Percentiles rank a stretch among this genome's conserved stretches.
Conservation (phyloP, 2,888 invertebrate genomes). For the Rhagium mordax region DNA sequence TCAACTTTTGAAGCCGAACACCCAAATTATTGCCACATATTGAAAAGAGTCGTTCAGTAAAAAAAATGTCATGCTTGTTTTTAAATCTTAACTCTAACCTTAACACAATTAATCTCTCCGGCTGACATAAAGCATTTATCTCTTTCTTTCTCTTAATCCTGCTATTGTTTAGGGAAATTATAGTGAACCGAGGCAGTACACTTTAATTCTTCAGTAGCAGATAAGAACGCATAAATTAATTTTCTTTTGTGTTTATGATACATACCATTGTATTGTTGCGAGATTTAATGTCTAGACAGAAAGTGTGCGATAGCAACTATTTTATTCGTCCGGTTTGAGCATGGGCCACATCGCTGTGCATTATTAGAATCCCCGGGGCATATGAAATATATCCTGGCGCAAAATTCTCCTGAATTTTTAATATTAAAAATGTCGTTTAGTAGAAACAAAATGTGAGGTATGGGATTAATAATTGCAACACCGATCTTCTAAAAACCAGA, state of each 20-base stretch:
- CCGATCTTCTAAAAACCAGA: constrained; percentile 24
- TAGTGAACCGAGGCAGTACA: constrained; percentile 7
- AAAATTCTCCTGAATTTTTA: constrained; percentile 60
- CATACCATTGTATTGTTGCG: constrained; percentile 42
- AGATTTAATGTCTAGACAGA: constrained; percentile 43
- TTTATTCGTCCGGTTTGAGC: neutral
- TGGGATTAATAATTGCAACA: constrained; percentile 12
- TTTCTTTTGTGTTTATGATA: constrained; percentile 40
- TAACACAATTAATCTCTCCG: constrained; percentile 3
- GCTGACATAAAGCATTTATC: neutral
- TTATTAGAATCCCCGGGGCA: constrained; percentile 59
- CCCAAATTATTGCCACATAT: too few relatives aligned
- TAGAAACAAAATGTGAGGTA: neutral
- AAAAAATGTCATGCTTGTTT: too few relatives aligned
- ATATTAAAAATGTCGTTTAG: constrained; percentile 58
- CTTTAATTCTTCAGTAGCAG: constrained; percentile 19
- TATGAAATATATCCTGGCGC: constrained; percentile 58
- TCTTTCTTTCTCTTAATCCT: neutral
- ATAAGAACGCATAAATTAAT: constrained; percentile 43
- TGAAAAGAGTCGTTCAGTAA: too few relatives aligned
- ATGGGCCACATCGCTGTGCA: constrained; percentile 47
- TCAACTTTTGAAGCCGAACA: too few relatives aligned
- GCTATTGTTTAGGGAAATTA: constrained; percentile 19
- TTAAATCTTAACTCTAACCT: too few relatives aligned
- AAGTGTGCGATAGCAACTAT: constrained; percentile 31